phyloP scores from a whole-genome alignment of 1,140 invertebrate genomes.

The Aphelenchoides avenae region DNA sequence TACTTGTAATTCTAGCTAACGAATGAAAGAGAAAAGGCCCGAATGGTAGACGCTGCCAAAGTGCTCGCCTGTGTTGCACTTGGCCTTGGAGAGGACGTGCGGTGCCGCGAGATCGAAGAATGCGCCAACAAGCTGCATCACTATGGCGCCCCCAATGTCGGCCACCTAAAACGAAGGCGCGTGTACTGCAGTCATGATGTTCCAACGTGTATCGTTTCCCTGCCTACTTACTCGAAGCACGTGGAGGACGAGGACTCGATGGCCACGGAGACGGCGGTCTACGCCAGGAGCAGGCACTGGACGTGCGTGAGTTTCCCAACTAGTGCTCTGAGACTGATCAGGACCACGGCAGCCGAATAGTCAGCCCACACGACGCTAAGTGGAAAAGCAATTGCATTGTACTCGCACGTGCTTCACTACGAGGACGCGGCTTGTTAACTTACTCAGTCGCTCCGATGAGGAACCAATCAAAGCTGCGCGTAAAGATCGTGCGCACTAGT shows the following conservation, averaged over 20 bases:
- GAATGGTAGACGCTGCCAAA: slow-evolving; percentile 56
- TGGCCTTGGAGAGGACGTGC: slow-evolving; percentile 38
- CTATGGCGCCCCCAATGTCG: slow-evolving; percentile 78
- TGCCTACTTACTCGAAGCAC: too few species aligned
- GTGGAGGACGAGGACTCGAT: too few species aligned
- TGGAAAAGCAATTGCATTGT: too few species aligned
- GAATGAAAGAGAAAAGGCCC: slow-evolving; percentile 57
- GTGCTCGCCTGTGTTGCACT: slow-evolving; percentile 22
- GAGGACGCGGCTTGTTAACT: too few species aligned
- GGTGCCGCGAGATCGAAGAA: slow-evolving; percentile 79
- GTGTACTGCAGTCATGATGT: too few species aligned
- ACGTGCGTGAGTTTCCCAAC: slow-evolving; percentile 62
- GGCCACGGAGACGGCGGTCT: too few species aligned
- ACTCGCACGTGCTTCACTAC: too few species aligned
- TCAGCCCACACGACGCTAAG: slow-evolving; percentile 63
- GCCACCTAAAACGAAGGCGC: slow-evolving; percentile 64
- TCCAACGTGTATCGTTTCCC: too few species aligned
- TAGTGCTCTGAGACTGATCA: slow-evolving; percentile 64
- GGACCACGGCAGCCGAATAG: slow-evolving; percentile 63
- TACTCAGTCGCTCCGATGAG: too few species aligned
- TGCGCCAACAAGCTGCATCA: slow-evolving; percentile 86
- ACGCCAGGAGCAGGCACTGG: slow-evolving; percentile 63
- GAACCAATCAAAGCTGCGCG: too few species aligned
- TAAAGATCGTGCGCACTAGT: too few species aligned
- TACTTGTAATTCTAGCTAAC: too few species aligned